A percentile compares a stretch with the other conserved stretches of the same genome.
phyloP scores from a whole-genome alignment of 2,888 invertebrate genomes.

The Acleris laterana region DNA sequence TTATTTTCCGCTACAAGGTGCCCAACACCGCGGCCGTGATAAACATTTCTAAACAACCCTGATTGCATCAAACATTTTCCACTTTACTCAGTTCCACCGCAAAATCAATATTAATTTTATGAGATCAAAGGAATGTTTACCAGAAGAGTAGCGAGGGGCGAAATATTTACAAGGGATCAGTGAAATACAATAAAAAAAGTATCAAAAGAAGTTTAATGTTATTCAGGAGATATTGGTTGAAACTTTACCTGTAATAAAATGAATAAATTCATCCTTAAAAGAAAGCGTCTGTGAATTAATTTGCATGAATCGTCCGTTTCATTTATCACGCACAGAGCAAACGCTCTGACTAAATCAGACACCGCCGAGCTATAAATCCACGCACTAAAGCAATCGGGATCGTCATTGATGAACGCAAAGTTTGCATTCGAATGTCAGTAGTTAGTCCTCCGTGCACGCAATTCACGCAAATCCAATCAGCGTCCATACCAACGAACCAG shows the following conservation, averaged over 20 bases:
- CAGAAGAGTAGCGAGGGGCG: slow-evolving; percentile 18
- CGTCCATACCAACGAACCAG: slow-evolving; percentile 55
- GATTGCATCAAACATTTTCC: slow-evolving; percentile 4
- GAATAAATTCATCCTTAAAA: background rate
- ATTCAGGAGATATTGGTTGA: slow-evolving; percentile 1
- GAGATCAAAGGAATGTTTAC: slow-evolving; percentile 32
- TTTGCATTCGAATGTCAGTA: slow-evolving; percentile 18
- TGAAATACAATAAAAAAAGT: slow-evolving; percentile 16
- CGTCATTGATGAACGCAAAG: slow-evolving; percentile 20
- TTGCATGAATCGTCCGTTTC: slow-evolving; percentile 2
- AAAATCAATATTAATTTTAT: slow-evolving; percentile 32
- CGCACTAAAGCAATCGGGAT: slow-evolving; percentile 14
- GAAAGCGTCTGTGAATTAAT: slow-evolving; percentile 4
- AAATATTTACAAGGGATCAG: slow-evolving; percentile 26
- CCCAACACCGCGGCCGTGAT: no score
- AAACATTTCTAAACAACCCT: background rate
- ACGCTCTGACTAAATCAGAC: slow-evolving; percentile 23
- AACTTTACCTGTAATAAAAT: slow-evolving; percentile 2
- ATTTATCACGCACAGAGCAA: slow-evolving; percentile 28
- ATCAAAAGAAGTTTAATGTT: slow-evolving; percentile 16
- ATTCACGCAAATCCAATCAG: slow-evolving; percentile 56
- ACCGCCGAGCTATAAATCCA: slow-evolving; percentile 21
- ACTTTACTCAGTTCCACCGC: slow-evolving; percentile 13
- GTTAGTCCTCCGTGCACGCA: slow-evolving; percentile 19
- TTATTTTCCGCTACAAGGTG: no score